Evolutionary conservation across 2,797 vertebrate species (phyloP), one percentile per base, ranked within the genome.

Genomic region (Oryzias sinensis): DNA sequence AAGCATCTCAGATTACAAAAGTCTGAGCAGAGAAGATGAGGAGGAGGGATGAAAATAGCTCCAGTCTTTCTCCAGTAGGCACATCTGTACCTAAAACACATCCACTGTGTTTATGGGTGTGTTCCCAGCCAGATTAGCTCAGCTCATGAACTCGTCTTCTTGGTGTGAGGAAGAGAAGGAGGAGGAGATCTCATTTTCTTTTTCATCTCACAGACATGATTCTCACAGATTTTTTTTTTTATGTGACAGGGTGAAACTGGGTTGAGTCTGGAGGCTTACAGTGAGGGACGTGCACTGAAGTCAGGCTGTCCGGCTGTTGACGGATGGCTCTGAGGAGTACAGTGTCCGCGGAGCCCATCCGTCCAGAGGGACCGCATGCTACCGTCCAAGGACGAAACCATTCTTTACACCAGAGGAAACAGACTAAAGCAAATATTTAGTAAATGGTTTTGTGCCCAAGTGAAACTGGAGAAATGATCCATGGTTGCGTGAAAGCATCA

Each of bases 171-270:
- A 52, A 45, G 61, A 60, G 16, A 53, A 43, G n/a, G 56, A 56
- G 56, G 47, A 54, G 57, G 67, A 86, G 86, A 87, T 88, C 81
- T 79, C 49, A 53, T 68, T 68, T 67, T 68, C 56, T 76, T 87
- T 87, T 87, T 88, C 83, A 87, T 89, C 81, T 84, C 66, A 46
- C 74, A 58, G 64, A 76, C 80, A 82, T 80, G 81, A 81, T 86
- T 85, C 77, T 83, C 79, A 81, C 57, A 41, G 59, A 46, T 24
- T 63, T 84, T 81, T 84, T 29, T n/a, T 29, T 29, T 29, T 33
- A 86, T 83, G 83, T 84, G 85, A 84, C 82, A 68, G 65, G 65
- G 66, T 80, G 80, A 86, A 85, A 61, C 69, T 68, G 80, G 75
- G 82, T 68, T 77, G 76, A 81, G 85, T 52, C 51, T 55, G 68